These are phyloP conservation scores for Cephus pulcher DNA, from an alignment of 2,888 invertebrate species.

Conservation along the genomic window DNA sequence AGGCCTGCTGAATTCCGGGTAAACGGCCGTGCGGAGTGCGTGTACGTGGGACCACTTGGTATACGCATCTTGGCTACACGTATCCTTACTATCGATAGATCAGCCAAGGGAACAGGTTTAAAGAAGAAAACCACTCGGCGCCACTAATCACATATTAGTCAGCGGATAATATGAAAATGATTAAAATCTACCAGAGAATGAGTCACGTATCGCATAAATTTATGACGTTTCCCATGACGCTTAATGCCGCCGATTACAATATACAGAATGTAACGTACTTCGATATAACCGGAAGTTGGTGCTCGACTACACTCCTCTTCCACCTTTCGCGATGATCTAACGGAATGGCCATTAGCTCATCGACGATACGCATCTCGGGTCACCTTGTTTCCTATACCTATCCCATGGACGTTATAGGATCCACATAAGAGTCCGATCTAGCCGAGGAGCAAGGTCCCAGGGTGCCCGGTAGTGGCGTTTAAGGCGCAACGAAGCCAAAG, in stretches of 20 bases:
- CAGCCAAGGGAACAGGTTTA: neutral
- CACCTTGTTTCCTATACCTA: neutral
- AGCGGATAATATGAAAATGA: slow-evolving; percentile 19
- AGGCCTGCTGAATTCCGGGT: slow-evolving; percentile 34
- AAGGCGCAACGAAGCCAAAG: neutral
- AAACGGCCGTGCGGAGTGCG: slow-evolving; percentile 20
- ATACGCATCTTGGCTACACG: neutral
- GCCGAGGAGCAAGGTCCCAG: neutral
- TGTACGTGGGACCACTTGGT: neutral
- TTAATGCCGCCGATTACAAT: neutral
- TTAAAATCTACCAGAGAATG: slow-evolving; percentile 10
- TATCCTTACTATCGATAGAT: neutral
- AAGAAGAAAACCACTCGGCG: neutral
- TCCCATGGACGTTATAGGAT: neutral
- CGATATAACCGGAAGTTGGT: neutral
- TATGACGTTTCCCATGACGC: neutral
- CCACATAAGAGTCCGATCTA: neutral
- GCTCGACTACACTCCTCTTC: neutral
- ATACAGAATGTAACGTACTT: neutral
- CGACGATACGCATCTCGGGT: neutral
- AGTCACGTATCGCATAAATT: slow-evolving; percentile 12
- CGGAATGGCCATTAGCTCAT: neutral
- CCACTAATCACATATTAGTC: slow-evolving; percentile 9
- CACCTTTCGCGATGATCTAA: neutral
- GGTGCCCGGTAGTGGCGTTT: neutral